Evolutionary conservation across 2,113 vertebrate genomes (phyloP), one percentile per base, ranked within the genome.

Genomic region (Fukomys damarensis): DNA sequence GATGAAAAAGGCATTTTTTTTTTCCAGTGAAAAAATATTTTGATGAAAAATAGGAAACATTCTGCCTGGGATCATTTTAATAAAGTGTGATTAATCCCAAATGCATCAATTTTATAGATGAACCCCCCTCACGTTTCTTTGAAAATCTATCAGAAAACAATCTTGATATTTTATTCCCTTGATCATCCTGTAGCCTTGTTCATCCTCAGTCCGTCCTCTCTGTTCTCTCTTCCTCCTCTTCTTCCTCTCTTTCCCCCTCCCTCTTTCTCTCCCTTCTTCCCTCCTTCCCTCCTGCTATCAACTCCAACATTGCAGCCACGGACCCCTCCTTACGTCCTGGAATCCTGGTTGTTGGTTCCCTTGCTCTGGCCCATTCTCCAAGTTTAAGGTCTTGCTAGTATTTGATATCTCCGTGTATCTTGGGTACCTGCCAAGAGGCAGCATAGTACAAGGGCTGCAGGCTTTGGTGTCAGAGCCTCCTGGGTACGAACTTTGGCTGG

Each of bases 331-430:
- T 65, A 81, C 28, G 66, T 80, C 35, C 38, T 84, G 49, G 58
- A n/a, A 63, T 17, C 16, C 54, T 86, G 59, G 32, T 9, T 43
- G 12, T 59, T 56, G 32, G 28, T 49, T 12, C 17, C 72, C 93
- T 43, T 81, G 20, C 72, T 43, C 79, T 81, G 86, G 41, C 3
- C n/a, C 38, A 7, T 41, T 94, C 52, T 82, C 28, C 49, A 16
- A 16, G 93, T 81, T 68, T 61, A 88, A 93, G 72, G 49, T 85
- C 70, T 93, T 80, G 30, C 41, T 61, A 84, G 35, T 70, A 76
- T 7, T 9, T 56, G 58, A 65, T 2, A 4, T 85, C 77, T 61
- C 32, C 77, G 2, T 16, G 22, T 70, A 30, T 70, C 72, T 77
- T 41, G 63, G 32, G 19, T 56, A 54, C 7, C 63, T 56, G 6